Evolutionary conservation across 2,888 invertebrate genomes (phyloP).

Genomic region (Ischnus inquisitorius): DNA sequence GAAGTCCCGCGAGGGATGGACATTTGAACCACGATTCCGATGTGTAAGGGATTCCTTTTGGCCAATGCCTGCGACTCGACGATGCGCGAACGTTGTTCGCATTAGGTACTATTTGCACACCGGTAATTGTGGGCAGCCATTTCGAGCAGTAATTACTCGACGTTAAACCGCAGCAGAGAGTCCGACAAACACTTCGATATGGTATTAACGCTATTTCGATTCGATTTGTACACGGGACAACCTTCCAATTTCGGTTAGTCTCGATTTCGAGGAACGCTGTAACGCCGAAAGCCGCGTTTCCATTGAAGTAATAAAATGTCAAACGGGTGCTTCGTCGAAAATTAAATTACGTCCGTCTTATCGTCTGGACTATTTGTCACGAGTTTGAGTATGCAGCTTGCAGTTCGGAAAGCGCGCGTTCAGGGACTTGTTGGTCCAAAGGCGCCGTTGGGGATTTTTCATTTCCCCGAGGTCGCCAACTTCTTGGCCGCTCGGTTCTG

Average conservation of each 20-base stretch:
- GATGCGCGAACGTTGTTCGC: neutral
- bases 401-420: neutral
- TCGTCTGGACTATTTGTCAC: neutral
- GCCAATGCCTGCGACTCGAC: slow-evolving; percentile 3
- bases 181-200: neutral
- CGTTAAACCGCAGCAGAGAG: neutral
- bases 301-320: neutral
- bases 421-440: neutral
- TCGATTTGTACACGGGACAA: neutral
- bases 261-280: neutral
- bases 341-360: neutral
- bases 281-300: no score
- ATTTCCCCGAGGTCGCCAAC: slow-evolving; percentile 19
- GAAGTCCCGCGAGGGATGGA: neutral
- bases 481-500: slow-evolving; percentile 2
- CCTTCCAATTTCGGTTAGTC: neutral
- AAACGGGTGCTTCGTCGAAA: neutral
- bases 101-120: slow-evolving; percentile 8
- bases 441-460: slow-evolving; percentile 24
- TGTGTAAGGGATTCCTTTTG: neutral
- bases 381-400: neutral
- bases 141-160: neutral
- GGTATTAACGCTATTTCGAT: neutral
- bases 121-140: neutral
- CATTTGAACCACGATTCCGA: neutral